These are phyloP conservation scores for Colius striatus DNA, from an alignment of 2,113 vertebrate species.

Conservation along the genomic window DNA sequence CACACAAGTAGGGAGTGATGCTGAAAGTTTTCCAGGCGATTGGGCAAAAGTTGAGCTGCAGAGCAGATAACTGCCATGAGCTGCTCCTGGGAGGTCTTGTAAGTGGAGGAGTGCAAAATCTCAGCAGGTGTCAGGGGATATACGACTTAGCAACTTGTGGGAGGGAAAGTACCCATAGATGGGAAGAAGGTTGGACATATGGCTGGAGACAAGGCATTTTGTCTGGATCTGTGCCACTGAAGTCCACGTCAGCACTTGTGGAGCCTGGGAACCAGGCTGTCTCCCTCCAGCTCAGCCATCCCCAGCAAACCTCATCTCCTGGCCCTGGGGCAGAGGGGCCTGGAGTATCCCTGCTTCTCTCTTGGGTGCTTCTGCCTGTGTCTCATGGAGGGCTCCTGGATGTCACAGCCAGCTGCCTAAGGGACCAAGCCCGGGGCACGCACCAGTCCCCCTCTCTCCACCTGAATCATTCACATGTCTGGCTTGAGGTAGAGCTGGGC, in stretches of 20 bases:
- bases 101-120: neutral
- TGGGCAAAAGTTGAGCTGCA: conserved; percentile 9
- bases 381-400: accelerated
- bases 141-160: neutral
- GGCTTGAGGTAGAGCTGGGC: neutral
- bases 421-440: neutral
- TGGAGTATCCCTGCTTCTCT: neutral
- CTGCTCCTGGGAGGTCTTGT: conserved; percentile 36
- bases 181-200: neutral
- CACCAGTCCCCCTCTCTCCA: accelerated
- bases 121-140: conserved; percentile 19
- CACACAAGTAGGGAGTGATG: neutral
- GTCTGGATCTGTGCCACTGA: neutral
- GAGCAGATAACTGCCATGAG: neutral
- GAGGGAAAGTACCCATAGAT: conserved; percentile 22
- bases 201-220: neutral
- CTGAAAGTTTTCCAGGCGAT: neutral
- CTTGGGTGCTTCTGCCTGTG: neutral
- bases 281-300: neutral
- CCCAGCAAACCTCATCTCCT: neutral
- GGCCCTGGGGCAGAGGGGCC: neutral
- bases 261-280: neutral
- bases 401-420: accelerated
- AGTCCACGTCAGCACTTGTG: neutral
- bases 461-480: neutral